Evolutionary conservation across 2,888 invertebrate genomes (phyloP).

Genomic region (Osmoderma eremita): DNA sequence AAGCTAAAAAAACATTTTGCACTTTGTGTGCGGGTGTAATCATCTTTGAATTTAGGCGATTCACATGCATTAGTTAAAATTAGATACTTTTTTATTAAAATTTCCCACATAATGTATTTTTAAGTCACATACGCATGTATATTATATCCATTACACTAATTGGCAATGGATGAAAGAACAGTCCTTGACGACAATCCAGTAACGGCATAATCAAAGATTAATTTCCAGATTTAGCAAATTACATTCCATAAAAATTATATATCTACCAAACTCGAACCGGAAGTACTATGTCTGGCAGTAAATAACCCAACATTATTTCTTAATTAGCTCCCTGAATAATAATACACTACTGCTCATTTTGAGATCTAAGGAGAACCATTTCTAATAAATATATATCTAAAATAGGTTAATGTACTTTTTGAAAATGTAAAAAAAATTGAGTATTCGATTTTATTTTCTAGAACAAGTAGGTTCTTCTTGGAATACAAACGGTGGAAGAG

Average conservation of each 20-base stretch:
- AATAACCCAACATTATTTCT: neutral
- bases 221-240: constrained; percentile 4
- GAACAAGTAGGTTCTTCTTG: constrained; percentile 35
- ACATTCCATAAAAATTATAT: neutral
- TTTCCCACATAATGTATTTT: neutral
- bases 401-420: constrained; percentile 7
- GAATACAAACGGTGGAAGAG: constrained; percentile 22
- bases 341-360: neutral
- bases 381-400: neutral
- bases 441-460: constrained; percentile 11
- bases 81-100: neutral
- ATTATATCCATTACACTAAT: neutral
- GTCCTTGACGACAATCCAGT: constrained; percentile 26
- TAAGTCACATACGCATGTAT: neutral
- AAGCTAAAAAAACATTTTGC: too few species aligned
- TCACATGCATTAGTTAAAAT: too few species aligned
- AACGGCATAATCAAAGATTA: constrained; percentile 15
- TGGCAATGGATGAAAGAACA: constrained; percentile 23
- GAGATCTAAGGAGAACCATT: neutral
- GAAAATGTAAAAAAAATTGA: neutral
- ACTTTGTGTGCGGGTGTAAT: too few species aligned
- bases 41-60: too few species aligned
- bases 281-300: neutral
- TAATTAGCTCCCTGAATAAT: constrained; percentile 13
- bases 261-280: neutral